phyloP scores from a whole-genome alignment of 1,140 invertebrate genomes.

The Macrotrachela quadricornifera region DNA sequence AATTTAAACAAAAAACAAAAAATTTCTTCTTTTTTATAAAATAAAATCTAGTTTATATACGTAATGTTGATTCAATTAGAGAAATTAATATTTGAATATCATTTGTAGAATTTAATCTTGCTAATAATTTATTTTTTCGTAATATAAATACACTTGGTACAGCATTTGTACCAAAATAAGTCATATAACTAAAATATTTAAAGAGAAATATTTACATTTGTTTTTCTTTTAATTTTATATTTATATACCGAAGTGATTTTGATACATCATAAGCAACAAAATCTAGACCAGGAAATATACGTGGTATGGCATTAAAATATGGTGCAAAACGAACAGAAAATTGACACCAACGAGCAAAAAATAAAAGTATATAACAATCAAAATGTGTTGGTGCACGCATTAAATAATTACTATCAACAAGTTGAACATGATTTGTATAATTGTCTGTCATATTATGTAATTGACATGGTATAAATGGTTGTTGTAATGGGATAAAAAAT shows the following conservation, averaged over 20 bases:
- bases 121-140: slow-evolving; percentile 65
- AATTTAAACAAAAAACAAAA: background rate
- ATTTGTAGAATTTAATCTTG: slow-evolving; percentile 61
- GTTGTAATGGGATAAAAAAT: too few species aligned
- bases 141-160: slow-evolving; percentile 74
- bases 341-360: slow-evolving; percentile 66
- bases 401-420: too few species aligned
- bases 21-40: background rate
- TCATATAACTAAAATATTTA: slow-evolving; percentile 40
- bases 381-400: too few species aligned
- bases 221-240: background rate
- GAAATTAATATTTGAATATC: slow-evolving; percentile 52
- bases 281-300: slow-evolving; percentile 59
- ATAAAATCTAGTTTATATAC: background rate
- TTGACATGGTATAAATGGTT: too few species aligned
- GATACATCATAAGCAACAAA: slow-evolving; percentile 65
- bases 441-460: too few species aligned
- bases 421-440: too few species aligned
- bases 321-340: slow-evolving; percentile 69
- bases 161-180: slow-evolving; percentile 74
- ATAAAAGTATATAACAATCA: slow-evolving; percentile 52
- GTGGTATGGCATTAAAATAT: slow-evolving; percentile 63
- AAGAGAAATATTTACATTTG: background rate
- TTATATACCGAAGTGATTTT: slow-evolving; percentile 4
- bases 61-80: slow-evolving; percentile 44